Evolutionary conservation across 2,888 invertebrate genomes (phyloP), one percentile per base, ranked within the genome.

Genomic region (Camponotus fellah): DNA sequence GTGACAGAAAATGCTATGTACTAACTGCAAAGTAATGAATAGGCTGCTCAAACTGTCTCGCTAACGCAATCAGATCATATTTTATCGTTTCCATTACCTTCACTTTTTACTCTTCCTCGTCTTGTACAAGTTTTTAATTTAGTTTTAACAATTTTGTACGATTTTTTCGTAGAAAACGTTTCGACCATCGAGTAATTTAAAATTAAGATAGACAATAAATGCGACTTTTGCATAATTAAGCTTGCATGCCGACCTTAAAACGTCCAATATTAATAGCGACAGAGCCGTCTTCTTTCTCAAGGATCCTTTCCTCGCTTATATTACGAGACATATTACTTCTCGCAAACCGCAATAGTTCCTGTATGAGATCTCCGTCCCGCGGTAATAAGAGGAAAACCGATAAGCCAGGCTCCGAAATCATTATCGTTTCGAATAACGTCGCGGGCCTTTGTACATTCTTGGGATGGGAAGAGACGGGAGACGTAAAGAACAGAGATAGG

Each of bases 401-500:
- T 80, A 71, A 80, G 71, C 46, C 79, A 26, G 40, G 21, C 46
- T 60, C 60, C 60, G 60, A 60, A 60, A 80, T 80, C 79, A 80
- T 80, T 71, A 71, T 80, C 79, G 71, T 80, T 80, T 80, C 46
- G 37, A 34, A 60, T 26, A 71, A 71, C 60, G 37, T 71, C 60
- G 69, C 66, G 26, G 8, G 17, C 62, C 71, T 71, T 80, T 71
- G 79, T 80, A 62, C 46, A 80, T 62, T 71, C 79, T 17, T 62
- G 17, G 64, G 32, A 17, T 4, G 49, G 53, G 40, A 53, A n/a
- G n/a, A 34, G 12, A 26, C 62, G 32, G 17, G 40, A 56, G 12
- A 17, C 80, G 34, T 65, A 80, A 43, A 84, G 88, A 83, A 74
- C 68, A 81, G 77, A 64, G 86, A 85, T 85, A 76, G 60, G 64